These are phyloP conservation scores for Halictus ligatus DNA, from an alignment of 2,888 invertebrate species.

Conservation along the genomic window DNA sequence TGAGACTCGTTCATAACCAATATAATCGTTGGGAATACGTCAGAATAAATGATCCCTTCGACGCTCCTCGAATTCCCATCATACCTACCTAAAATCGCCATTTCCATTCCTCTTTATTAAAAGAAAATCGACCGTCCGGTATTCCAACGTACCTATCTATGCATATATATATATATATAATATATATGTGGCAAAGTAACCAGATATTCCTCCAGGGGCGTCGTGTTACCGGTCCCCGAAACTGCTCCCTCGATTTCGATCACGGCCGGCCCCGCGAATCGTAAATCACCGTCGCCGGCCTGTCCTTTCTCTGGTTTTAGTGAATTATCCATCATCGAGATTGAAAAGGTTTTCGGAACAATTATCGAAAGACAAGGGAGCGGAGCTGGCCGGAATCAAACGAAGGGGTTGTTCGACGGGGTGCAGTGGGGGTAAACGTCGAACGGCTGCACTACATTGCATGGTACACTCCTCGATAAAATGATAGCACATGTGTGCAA, in stretches of 20 bases:
- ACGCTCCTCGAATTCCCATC: neutral
- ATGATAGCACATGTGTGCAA: neutral
- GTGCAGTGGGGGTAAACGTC: constrained; percentile 15
- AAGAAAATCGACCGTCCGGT: neutral
- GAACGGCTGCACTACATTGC: constrained; percentile 55
- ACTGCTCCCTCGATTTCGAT: constrained; percentile 11
- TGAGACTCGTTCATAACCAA: neutral
- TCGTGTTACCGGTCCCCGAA: constrained; percentile 19
- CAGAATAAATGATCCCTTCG: neutral
- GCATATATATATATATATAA: neutral
- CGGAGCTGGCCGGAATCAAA: constrained; percentile 12
- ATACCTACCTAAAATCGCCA: neutral
- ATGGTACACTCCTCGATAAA: constrained; percentile 26
- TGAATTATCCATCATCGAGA: constrained; percentile 67
- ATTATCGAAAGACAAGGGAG: constrained; percentile 37
- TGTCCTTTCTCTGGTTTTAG: constrained; percentile 56
- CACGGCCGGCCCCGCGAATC: constrained; percentile 3
- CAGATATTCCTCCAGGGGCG: constrained; percentile 21
- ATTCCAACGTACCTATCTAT: neutral
- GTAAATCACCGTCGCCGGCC: constrained; percentile 35
- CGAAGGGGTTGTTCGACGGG: constrained; percentile 23
- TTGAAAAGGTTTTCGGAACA: constrained; percentile 55
- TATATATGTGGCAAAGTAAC: constrained; percentile 10
- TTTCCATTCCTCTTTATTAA: constrained; percentile 27
- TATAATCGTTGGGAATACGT: constrained; percentile 7